A percentile compares a stretch with the other conserved stretches of the same genome.
Conservation (phyloP, 2,888 invertebrate species). For the Cheilosia variabilis region DNA sequence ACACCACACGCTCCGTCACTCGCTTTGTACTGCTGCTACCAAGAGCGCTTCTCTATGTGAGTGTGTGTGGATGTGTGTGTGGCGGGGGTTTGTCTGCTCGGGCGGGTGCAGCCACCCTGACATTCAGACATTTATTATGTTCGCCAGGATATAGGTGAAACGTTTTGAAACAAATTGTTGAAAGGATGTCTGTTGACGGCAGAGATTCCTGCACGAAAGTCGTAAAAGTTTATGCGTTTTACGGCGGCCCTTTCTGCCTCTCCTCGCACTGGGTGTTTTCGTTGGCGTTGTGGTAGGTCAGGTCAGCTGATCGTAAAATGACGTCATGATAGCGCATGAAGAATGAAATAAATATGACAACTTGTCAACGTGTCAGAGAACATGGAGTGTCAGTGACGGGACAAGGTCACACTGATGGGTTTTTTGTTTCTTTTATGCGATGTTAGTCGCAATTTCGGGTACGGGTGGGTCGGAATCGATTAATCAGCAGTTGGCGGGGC, state of each 20-base stretch:
- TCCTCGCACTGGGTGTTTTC: slow-evolving; percentile 8
- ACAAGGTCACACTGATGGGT: slow-evolving; percentile 66
- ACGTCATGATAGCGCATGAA: slow-evolving; percentile 53
- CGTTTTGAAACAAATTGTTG: slow-evolving; percentile 73
- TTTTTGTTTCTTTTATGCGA: slow-evolving; percentile 39
- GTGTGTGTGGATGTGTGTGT: slow-evolving; percentile 10
- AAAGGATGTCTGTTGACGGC: slow-evolving; percentile 69
- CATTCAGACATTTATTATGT: slow-evolving; percentile 75
- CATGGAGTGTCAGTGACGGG: slow-evolving; percentile 59
- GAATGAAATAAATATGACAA: slow-evolving; percentile 59
- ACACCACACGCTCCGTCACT: slow-evolving; percentile 71
- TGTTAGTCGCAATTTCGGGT: slow-evolving; percentile 1
- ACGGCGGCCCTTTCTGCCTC: slow-evolving; percentile 24
- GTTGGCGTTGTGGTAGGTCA: slow-evolving; percentile 51
- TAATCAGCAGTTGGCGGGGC: slow-evolving; percentile 47
- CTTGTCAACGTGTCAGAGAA: slow-evolving; percentile 63
- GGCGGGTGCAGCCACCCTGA: slow-evolving; percentile 68
- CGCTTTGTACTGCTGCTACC: slow-evolving; percentile 40
- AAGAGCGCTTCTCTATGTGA: slow-evolving; percentile 7
- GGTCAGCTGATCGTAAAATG: slow-evolving; percentile 72
- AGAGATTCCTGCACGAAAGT: slow-evolving; percentile 79
- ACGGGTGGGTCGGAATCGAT: slow-evolving; percentile 41
- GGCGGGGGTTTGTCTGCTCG: slow-evolving; percentile 23
- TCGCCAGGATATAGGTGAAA: slow-evolving; percentile 75
- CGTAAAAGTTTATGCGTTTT: slow-evolving; percentile 83